Conservation (phyloP, 2,797 vertebrate genomes). For the Pseudocheirus occidentalis region DNA sequence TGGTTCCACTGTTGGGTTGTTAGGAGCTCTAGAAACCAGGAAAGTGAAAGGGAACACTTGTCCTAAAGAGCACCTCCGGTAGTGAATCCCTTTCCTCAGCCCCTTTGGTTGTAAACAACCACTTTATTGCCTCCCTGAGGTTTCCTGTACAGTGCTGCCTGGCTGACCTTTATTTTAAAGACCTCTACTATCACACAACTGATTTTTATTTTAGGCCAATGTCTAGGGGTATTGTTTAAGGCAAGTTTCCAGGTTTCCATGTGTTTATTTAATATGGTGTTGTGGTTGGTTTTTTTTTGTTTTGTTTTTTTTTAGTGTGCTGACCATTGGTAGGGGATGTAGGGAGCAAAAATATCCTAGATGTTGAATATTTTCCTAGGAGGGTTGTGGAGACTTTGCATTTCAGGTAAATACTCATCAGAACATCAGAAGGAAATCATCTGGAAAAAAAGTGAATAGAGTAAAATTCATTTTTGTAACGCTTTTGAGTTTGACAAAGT, state of each 20-base stretch:
- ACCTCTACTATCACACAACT: neutral
- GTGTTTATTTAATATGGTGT: neutral
- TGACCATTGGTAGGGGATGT: neutral
- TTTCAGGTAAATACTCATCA: neutral
- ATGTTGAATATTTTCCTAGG: neutral
- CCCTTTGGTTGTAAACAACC: neutral
- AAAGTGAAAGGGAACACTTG: neutral
- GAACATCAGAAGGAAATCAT: neutral
- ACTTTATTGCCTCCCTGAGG: neutral
- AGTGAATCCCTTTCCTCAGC: neutral
- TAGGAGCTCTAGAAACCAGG: neutral
- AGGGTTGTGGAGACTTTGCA: neutral
- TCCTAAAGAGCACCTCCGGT: neutral
- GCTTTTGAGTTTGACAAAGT: neutral
- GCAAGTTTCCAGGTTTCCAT: neutral
- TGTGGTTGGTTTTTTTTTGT: too few species aligned
- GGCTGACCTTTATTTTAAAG: slow-evolving; percentile 21
- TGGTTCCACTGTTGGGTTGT: neutral
- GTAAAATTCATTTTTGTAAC: neutral
- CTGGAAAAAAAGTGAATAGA: neutral
- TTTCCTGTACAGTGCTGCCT: neutral
- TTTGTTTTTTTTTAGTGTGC: neutral
- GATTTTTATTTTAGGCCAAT: neutral
- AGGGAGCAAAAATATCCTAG: neutral
- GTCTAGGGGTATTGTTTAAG: neutral